Percentiles rank a stretch among this genome's conserved stretches.
phyloP scores from a whole-genome alignment of 1,140 invertebrate genomes.

The Polypedilum pembai region DNA sequence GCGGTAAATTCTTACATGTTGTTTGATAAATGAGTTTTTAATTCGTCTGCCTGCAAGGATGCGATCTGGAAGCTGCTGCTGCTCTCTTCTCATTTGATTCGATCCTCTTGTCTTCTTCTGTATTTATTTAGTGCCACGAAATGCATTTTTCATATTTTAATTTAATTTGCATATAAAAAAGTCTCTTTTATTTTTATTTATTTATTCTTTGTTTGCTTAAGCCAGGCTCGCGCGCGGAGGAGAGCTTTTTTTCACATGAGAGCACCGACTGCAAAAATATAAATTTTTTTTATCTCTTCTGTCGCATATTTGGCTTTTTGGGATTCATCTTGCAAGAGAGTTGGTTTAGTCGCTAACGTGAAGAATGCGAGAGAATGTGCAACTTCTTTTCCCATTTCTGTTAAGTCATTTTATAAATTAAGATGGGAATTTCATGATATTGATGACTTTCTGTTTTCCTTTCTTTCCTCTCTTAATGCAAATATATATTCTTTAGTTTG shows the following conservation, averaged over 20 bases:
- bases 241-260: background rate
- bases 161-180: slow-evolving; percentile 15
- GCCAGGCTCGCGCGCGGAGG: background rate
- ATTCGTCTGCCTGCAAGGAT: background rate
- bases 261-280: background rate
- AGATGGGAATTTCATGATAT: slow-evolving; percentile 26
- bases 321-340: slow-evolving; percentile 8
- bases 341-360: background rate
- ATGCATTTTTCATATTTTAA: slow-evolving; percentile 26
- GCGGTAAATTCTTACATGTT: background rate
- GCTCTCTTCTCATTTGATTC: background rate
- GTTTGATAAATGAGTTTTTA: slow-evolving; percentile 26
- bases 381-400: slow-evolving; percentile 16
- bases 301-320: slow-evolving; percentile 1
- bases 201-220: no score
- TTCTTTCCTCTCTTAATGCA: slow-evolving; percentile 20
- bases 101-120: background rate
- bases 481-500: background rate
- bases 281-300: background rate
- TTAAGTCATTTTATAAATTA: slow-evolving; percentile 29
- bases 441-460: slow-evolving; percentile 1
- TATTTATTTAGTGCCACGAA: background rate
- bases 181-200: background rate
- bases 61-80: background rate
- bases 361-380: slow-evolving; percentile 1